Conservation (phyloP, 2,888 invertebrate species). For the Neelides folsomi region DNA sequence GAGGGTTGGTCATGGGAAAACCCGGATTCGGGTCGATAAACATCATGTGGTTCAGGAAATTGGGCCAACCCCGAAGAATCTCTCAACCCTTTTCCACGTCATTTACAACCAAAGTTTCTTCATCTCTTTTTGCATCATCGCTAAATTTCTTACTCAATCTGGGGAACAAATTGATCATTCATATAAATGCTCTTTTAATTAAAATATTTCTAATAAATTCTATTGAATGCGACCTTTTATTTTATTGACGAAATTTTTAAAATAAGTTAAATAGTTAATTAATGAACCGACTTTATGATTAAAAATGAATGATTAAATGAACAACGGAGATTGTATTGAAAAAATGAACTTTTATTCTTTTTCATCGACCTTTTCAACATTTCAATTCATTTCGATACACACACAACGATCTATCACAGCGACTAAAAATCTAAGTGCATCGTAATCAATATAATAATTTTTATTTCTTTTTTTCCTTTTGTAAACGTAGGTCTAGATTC, state of each 20-base stretch:
- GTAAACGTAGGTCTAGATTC: no score
- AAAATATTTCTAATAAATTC: no score
- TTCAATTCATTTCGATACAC: constrained; percentile 17
- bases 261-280: no score
- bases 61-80: no score
- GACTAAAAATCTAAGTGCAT: constrained; percentile 32
- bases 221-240: no score
- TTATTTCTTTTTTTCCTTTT: not conserved
- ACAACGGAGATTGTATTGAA: constrained; percentile 12
- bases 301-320: not conserved
- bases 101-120: not conserved
- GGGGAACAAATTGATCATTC: no score
- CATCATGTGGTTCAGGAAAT: not conserved
- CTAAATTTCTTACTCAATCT: no score
- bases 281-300: no score
- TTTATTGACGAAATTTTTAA: no score
- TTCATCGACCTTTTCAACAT: constrained; percentile 21
- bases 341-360: constrained; percentile 30
- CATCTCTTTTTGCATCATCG: no score
- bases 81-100: not conserved
- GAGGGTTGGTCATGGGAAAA: constrained; percentile 8
- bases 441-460: constrained; percentile 5
- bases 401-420: constrained; percentile 33
- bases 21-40: constrained; percentile 10
- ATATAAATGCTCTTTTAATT: no score